A percentile compares a stretch with the other conserved stretches of the same genome.
phyloP scores from a whole-genome alignment of 1,140 invertebrate species.

The Pristionchus pacificus region DNA sequence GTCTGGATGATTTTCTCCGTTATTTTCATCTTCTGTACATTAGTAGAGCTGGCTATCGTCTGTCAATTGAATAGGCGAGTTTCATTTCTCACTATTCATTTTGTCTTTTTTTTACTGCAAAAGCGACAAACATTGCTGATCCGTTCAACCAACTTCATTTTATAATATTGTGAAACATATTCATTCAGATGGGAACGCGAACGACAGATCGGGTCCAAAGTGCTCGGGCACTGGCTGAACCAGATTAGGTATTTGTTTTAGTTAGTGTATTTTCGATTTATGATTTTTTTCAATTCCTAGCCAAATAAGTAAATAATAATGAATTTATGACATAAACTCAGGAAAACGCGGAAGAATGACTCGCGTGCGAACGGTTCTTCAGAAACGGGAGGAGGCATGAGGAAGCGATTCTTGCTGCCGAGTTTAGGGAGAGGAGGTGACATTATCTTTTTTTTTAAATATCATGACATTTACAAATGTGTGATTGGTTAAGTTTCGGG shows the following conservation, averaged over 20 bases:
- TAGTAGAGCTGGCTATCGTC: slow-evolving; percentile 56
- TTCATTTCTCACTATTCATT: slow-evolving; percentile 1
- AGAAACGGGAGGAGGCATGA: background rate
- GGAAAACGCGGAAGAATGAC: slow-evolving; percentile 50
- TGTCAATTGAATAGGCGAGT: slow-evolving; percentile 46
- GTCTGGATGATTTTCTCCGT: slow-evolving; percentile 56
- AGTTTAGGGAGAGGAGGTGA: too few relatives aligned
- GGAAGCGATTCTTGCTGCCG: slow-evolving; percentile 5
- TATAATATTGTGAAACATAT: background rate
- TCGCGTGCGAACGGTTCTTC: slow-evolving; percentile 25
- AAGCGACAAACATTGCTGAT: too few relatives aligned
- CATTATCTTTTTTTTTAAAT: too few relatives aligned
- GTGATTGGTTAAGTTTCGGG: too few relatives aligned
- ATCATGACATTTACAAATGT: too few relatives aligned
- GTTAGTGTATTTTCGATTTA: slow-evolving; percentile 25
- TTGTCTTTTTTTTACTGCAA: too few relatives aligned
- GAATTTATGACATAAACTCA: slow-evolving; percentile 6
- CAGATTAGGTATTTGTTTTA: slow-evolving; percentile 43
- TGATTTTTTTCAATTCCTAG: too few relatives aligned
- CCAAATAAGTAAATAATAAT: too few relatives aligned
- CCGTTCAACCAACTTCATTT: too few relatives aligned
- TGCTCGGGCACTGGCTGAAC: slow-evolving; percentile 56
- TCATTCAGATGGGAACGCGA: slow-evolving; percentile 51
- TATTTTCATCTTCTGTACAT: slow-evolving; percentile 53
- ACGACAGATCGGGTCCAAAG: slow-evolving; percentile 54